These are phyloP conservation scores for Terebella lapidaria DNA, from an alignment of 2,888 invertebrate genomes.

Conservation along the genomic window DNA sequence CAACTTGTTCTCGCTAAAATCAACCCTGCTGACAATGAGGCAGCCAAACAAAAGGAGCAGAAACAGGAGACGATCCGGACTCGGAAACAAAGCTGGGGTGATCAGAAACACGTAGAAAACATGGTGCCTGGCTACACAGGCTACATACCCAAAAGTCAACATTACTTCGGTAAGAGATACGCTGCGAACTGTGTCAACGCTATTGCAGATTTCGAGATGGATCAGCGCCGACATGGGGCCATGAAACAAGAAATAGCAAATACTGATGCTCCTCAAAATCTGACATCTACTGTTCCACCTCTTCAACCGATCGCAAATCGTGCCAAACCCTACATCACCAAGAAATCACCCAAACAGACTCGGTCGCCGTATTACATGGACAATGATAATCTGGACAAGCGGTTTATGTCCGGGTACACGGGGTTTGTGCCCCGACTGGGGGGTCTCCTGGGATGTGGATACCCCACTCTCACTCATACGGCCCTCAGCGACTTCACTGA, in stretches of 20 bases:
- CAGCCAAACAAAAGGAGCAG: not conserved
- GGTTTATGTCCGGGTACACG: slow-evolving; percentile 45
- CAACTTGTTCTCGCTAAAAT: slow-evolving; percentile 33
- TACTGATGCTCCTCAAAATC: slow-evolving; percentile 29
- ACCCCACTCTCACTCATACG: slow-evolving; percentile 39
- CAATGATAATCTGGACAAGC: slow-evolving; percentile 32
- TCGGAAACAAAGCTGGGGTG: slow-evolving; percentile 37
- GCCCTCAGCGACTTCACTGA: slow-evolving; percentile 42
- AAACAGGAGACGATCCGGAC: slow-evolving; percentile 25
- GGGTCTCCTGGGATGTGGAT: slow-evolving; percentile 37
- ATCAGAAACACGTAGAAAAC: slow-evolving; percentile 37
- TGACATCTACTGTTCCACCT: slow-evolving; percentile 22
- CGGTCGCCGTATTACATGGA: slow-evolving; percentile 38
- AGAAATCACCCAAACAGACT: slow-evolving; percentile 26
- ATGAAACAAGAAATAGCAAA: slow-evolving; percentile 30
- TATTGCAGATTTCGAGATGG: slow-evolving; percentile 37
- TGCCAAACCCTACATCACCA: slow-evolving; percentile 28
- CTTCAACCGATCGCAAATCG: slow-evolving; percentile 30
- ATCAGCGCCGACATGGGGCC: slow-evolving; percentile 30
- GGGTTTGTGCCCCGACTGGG: slow-evolving; percentile 42
- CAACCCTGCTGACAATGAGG: slow-evolving; percentile 13
- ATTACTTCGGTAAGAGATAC: slow-evolving; percentile 41
- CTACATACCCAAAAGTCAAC: slow-evolving; percentile 39
- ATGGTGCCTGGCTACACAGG: slow-evolving; percentile 47
- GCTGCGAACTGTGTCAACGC: slow-evolving; percentile 37